Conservation (phyloP, 2,888 invertebrate genomes). For the Bellardia bayeri region DNA sequence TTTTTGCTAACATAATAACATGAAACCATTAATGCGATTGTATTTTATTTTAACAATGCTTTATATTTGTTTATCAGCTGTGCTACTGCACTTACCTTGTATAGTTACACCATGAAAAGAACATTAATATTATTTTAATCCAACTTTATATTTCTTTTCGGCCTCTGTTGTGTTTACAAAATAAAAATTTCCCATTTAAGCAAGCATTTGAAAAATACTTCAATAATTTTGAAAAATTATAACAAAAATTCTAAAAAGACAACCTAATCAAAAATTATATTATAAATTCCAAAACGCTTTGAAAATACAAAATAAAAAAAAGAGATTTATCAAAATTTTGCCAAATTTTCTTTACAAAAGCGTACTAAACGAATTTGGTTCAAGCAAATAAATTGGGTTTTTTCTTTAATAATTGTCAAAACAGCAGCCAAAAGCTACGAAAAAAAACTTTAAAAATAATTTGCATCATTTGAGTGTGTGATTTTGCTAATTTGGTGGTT, state of each 20-base stretch:
- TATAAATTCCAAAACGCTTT: conserved; percentile 75
- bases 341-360: conserved; percentile 68
- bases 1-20: too few species aligned
- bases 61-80: too few species aligned
- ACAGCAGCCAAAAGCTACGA: neutral
- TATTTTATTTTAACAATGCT: too few species aligned
- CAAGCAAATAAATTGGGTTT: conserved; percentile 34
- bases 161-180: too few species aligned
- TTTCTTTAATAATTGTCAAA: conserved; percentile 16
- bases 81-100: too few species aligned
- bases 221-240: conserved; percentile 60
- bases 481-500: conserved; percentile 72
- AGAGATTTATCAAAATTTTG: conserved; percentile 72
- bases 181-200: neutral
- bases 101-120: too few species aligned
- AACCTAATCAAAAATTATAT: conserved; percentile 71
- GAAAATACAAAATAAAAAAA: conserved; percentile 72
- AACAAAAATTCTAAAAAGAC: conserved; percentile 70
- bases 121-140: too few species aligned
- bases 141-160: neutral
- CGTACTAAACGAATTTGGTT: conserved; percentile 41
- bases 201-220: conserved; percentile 62
- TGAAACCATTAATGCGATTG: too few species aligned
- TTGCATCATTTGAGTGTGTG: conserved; percentile 68
- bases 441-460: conserved; percentile 32